These are phyloP conservation scores for Miltochrista miniata DNA, from an alignment of 2,888 invertebrate genomes.

Conservation along the genomic window DNA sequence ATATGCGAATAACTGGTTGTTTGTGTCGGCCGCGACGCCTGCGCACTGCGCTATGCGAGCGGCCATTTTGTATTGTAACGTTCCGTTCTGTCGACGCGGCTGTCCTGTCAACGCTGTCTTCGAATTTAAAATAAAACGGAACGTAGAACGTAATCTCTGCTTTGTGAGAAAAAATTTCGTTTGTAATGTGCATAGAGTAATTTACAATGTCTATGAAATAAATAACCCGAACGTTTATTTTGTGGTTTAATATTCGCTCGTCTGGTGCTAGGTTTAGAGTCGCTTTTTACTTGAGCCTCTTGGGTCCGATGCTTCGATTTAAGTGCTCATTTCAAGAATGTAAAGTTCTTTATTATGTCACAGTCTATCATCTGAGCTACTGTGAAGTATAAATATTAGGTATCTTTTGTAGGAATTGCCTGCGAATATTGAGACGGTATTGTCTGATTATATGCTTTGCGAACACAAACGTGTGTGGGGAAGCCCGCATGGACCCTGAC, in stretches of 20 bases:
- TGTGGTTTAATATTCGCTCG: slow-evolving; percentile 41
- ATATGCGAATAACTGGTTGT: slow-evolving; percentile 28
- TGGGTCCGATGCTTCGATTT: slow-evolving; percentile 18
- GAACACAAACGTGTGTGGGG: background rate
- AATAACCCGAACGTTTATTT: slow-evolving; percentile 26
- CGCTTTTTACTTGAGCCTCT: slow-evolving; percentile 33
- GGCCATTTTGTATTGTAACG: background rate
- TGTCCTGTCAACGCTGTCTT: background rate
- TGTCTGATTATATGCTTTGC: too few species aligned
- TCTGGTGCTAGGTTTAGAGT: slow-evolving; percentile 42
- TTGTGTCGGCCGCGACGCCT: slow-evolving; percentile 38
- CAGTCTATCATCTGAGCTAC: background rate
- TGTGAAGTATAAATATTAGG: slow-evolving; percentile 5
- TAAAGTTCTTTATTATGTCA: slow-evolving; percentile 12
- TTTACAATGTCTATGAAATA: slow-evolving; percentile 31
- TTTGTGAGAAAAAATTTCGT: slow-evolving; percentile 31
- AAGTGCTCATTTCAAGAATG: slow-evolving; percentile 21
- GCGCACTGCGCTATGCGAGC: slow-evolving; percentile 25
- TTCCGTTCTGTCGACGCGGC: background rate
- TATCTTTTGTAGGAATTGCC: background rate
- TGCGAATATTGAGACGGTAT: background rate
- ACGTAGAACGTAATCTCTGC: slow-evolving; percentile 22
- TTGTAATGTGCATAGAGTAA: slow-evolving; percentile 28
- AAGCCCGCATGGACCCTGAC: slow-evolving; percentile 15
- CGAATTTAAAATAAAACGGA: slow-evolving; percentile 10